Conservation (phyloP, 1,140 invertebrate species). For the Episyrphus balteatus region DNA sequence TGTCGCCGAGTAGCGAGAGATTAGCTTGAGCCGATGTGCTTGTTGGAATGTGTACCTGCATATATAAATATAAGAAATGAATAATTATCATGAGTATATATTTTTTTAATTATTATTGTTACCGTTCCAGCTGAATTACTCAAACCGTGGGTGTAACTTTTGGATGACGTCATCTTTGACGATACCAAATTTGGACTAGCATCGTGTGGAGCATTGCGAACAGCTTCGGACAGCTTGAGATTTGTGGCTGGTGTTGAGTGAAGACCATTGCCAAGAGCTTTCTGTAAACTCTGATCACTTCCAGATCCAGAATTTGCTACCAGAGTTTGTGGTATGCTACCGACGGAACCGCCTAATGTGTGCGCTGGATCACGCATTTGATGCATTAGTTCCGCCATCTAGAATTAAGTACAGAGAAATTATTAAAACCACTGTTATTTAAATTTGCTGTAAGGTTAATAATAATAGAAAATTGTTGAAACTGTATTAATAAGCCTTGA, state of each 20-base stretch:
- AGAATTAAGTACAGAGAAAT: slow-evolving; percentile 2
- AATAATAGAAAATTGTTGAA: too few relatives aligned
- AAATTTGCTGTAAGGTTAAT: not conserved
- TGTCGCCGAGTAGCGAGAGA: slow-evolving; percentile 57
- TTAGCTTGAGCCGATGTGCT: slow-evolving; percentile 32
- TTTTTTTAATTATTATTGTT: too few relatives aligned
- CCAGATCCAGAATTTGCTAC: slow-evolving; percentile 15
- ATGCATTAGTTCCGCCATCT: slow-evolving; percentile 37
- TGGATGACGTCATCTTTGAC: slow-evolving; percentile 33
- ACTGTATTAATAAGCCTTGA: too few relatives aligned
- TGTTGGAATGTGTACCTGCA: slow-evolving; percentile 26
- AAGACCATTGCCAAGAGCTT: slow-evolving; percentile 16
- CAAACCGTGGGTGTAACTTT: slow-evolving; percentile 34
- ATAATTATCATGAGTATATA: not conserved
- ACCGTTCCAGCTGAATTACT: slow-evolving; percentile 34
- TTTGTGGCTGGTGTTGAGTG: slow-evolving; percentile 33
- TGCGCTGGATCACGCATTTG: slow-evolving; percentile 36
- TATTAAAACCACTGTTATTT: not conserved
- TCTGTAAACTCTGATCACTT: slow-evolving; percentile 11
- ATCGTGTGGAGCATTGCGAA: slow-evolving; percentile 31
- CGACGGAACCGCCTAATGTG: slow-evolving; percentile 33
- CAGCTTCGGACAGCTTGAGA: slow-evolving; percentile 29
- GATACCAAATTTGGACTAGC: slow-evolving; percentile 30
- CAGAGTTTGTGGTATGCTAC: slow-evolving; percentile 32
- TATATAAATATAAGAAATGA: not conserved